phyloP scores from a whole-genome alignment of 2,113 vertebrate genomes.

The Grallaria varia region DNA sequence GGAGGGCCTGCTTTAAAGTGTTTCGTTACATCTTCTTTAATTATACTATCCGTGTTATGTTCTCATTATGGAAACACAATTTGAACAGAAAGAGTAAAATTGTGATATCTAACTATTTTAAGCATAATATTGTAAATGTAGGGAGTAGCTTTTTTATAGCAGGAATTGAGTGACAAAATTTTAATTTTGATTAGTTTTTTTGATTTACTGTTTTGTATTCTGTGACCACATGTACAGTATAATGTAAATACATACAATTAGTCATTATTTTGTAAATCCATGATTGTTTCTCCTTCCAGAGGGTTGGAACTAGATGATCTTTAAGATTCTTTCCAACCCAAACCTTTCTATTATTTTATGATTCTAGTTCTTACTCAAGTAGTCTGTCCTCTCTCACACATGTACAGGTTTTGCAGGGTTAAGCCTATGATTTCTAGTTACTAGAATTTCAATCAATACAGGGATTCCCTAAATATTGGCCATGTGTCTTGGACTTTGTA shows the following conservation, averaged over 20 bases:
- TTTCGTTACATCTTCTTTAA: neutral
- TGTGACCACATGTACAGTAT: neutral
- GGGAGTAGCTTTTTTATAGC: neutral
- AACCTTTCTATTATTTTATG: neutral
- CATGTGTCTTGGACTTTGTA: neutral
- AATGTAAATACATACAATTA: neutral
- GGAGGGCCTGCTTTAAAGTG: neutral
- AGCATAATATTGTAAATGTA: neutral
- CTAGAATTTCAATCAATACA: conserved; percentile 5
- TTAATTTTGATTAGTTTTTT: neutral
- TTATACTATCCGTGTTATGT: neutral
- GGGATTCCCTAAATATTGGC: neutral
- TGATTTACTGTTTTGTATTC: neutral
- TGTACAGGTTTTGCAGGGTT: neutral
- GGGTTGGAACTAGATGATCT: neutral
- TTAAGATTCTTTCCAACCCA: neutral
- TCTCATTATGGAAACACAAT: neutral
- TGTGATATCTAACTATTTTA: neutral
- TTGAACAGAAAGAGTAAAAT: neutral
- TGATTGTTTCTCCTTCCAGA: neutral
- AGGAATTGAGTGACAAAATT: neutral
- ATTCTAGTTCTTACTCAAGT: neutral
- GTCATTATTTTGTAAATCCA: neutral
- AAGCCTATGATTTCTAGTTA: conserved; percentile 10
- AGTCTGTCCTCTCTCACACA: neutral